These are phyloP conservation scores for Athripsodes cinereus DNA, from an alignment of 2,888 invertebrate species.

Conservation along the genomic window DNA sequence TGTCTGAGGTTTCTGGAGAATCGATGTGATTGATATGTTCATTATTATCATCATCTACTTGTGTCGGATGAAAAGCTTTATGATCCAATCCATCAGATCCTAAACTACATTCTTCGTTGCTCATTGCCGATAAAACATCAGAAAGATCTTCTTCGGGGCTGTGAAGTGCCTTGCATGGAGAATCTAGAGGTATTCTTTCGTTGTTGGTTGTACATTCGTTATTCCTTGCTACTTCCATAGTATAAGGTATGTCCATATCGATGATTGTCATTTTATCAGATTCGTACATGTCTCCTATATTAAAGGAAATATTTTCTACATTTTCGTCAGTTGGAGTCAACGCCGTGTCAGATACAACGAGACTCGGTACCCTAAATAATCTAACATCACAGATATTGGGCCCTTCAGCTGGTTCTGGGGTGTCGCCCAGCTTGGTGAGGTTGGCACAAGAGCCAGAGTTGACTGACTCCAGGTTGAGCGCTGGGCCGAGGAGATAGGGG, in stretches of 20 bases:
- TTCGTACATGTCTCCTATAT: slow-evolving; percentile 51
- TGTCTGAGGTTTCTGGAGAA: slow-evolving; percentile 75
- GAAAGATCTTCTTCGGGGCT: slow-evolving; percentile 45
- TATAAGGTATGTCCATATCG: slow-evolving; percentile 54
- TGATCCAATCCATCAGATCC: slow-evolving; percentile 62
- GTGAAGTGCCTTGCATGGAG: slow-evolving; percentile 36
- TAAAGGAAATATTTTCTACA: slow-evolving; percentile 38
- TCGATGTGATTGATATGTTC: slow-evolving; percentile 72
- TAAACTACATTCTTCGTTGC: slow-evolving; percentile 67
- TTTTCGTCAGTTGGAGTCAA: slow-evolving; percentile 27
- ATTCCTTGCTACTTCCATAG: slow-evolving; percentile 35
- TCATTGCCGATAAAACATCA: slow-evolving; percentile 56
- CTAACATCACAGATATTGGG: slow-evolving; percentile 39
- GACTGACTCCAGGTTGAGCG: slow-evolving; percentile 43
- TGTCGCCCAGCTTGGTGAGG: slow-evolving; percentile 31
- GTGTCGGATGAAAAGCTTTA: slow-evolving; percentile 38
- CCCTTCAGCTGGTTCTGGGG: slow-evolving; percentile 24
- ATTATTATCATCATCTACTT: slow-evolving; percentile 41
- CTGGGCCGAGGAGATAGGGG: slow-evolving; percentile 30
- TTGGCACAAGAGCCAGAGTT: slow-evolving; percentile 48
- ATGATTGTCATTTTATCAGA: slow-evolving; percentile 61
- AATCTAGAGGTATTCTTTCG: slow-evolving; percentile 30
- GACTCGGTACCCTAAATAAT: slow-evolving; percentile 47
- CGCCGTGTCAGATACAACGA: slow-evolving; percentile 42
- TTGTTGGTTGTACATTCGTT: slow-evolving; percentile 30